These are phyloP conservation scores for Polyploca ridens DNA, from an alignment of 2,888 invertebrate species.

Conservation along the genomic window DNA sequence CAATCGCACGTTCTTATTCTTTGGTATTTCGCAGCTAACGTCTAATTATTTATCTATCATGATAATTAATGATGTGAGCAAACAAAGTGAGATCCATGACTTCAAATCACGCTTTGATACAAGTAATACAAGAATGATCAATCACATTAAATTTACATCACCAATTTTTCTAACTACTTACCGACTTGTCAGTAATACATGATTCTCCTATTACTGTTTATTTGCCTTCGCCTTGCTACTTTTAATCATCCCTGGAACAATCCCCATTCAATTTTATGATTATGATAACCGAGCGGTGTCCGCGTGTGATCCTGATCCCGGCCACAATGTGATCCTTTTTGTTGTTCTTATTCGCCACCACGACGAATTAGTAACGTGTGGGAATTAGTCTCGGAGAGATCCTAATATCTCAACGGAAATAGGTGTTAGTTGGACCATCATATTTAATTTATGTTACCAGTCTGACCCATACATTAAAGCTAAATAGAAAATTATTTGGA, in stretches of 20 bases:
- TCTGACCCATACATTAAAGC: not conserved
- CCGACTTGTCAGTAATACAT: not conserved
- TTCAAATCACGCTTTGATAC: not conserved
- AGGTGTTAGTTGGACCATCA: constrained; percentile 3
- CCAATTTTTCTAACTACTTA: too few species aligned
- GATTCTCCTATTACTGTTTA: not conserved
- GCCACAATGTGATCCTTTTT: constrained; percentile 25
- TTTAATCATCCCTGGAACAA: not conserved
- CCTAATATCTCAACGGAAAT: constrained; percentile 33
- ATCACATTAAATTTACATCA: too few species aligned
- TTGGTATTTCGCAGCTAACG: not conserved
- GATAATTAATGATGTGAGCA: not conserved
- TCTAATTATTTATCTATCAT: not conserved
- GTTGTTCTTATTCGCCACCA: constrained; percentile 44
- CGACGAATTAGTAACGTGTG: constrained; percentile 49
- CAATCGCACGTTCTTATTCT: not conserved
- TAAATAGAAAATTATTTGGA: not conserved
- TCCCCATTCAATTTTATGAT: not conserved
- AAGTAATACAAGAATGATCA: too few species aligned
- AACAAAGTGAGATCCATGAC: not conserved
- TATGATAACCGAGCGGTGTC: constrained; percentile 12
- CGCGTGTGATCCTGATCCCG: constrained; percentile 25
- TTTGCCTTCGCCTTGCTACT: not conserved
- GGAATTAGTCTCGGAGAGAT: constrained; percentile 41
- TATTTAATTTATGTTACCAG: constrained; percentile 3